Evolutionary conservation across 2,113 vertebrate species (phyloP).

Genomic region (Nycticorax nycticorax): DNA sequence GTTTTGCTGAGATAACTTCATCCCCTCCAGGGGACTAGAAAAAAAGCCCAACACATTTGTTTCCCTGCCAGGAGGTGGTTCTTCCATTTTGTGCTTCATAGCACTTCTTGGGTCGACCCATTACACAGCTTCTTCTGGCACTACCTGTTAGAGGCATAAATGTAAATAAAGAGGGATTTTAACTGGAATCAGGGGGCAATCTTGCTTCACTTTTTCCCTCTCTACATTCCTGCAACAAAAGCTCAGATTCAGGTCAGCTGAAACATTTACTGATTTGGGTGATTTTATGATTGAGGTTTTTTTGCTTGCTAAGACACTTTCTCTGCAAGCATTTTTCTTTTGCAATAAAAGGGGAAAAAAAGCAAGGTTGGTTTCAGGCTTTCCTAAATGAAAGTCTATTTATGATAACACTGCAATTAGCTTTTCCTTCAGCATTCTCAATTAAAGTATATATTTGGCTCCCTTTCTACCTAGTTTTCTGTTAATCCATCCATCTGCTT

Average conservation of each 20-base stretch:
- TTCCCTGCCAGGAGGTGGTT: neutral
- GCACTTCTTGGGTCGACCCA: neutral
- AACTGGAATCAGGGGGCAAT: neutral
- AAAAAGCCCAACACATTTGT: neutral
- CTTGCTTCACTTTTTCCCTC: neutral
- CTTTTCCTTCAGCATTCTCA: neutral
- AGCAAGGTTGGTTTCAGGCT: neutral
- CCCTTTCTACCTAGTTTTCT: neutral
- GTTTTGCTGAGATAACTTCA: neutral
- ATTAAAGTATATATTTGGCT: neutral
- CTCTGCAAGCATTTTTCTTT: neutral
- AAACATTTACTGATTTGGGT: neutral
- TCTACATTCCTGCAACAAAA: neutral
- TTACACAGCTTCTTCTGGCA: neutral
- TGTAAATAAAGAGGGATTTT: neutral
- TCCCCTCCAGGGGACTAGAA: neutral
- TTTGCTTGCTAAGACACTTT: neutral
- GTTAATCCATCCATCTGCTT: neutral
- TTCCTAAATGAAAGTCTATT: neutral
- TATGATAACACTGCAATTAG: constrained; percentile 8
- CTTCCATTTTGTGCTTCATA: neutral
- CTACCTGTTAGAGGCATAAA: neutral
- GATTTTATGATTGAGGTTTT: neutral
- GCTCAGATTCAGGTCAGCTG: neutral
- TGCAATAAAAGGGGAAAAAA: neutral